These are phyloP conservation scores for Microtus pennsylvanicus DNA, from an alignment of 2,113 vertebrate genomes.

Conservation along the genomic window DNA sequence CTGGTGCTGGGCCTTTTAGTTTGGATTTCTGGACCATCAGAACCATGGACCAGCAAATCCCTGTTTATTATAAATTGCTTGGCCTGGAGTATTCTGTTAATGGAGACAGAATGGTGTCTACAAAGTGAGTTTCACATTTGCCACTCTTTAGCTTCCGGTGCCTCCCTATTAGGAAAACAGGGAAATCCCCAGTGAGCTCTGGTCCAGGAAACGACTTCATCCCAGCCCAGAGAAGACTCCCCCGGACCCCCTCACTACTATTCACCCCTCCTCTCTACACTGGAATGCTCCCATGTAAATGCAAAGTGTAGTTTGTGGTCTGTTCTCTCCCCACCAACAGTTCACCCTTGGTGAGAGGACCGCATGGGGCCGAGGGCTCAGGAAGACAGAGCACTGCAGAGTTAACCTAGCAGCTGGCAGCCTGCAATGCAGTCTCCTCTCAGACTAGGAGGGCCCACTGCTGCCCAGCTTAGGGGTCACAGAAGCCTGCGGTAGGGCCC, in stretches of 20 bases:
- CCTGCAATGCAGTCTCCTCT: background rate
- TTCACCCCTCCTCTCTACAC: background rate
- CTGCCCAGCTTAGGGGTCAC: background rate
- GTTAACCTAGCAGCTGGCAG: background rate
- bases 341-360: background rate
- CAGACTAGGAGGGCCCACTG: background rate
- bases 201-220: conserved; percentile 26
- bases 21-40: background rate
- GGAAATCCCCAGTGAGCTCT: background rate
- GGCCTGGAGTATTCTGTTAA: background rate
- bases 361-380: background rate
- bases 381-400: background rate
- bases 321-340: background rate
- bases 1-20: background rate
- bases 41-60: background rate
- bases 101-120: background rate
- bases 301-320: background rate
- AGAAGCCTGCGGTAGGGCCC: background rate
- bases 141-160: background rate
- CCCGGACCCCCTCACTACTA: background rate
- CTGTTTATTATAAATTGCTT: background rate
- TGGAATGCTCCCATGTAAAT: background rate
- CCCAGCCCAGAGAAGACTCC: background rate
- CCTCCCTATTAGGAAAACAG: background rate
- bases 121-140: background rate